Base-by-base conservation (phyloP, 2,888 invertebrate genomes). In the Endotricha flammealis region DNA sequence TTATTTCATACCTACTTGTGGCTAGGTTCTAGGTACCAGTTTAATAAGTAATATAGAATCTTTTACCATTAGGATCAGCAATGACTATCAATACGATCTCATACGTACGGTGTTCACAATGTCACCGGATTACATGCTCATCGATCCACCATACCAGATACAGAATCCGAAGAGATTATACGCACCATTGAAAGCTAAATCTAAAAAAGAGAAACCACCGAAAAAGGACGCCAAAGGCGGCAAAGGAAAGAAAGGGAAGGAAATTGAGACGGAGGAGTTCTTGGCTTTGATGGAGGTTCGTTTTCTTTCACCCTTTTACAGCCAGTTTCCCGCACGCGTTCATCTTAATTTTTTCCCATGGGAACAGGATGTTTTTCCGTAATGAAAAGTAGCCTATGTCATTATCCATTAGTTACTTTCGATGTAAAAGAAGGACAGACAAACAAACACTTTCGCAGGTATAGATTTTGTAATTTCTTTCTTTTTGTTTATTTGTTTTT, bases 61-160 rank as follows among this genome's bases (percentile, higher is more conserved):
- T 2, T 16, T 32, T 13, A 30, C 23, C 3, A 11, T 36, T 48
- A 85, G 85, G 20, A 82, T 86, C 53, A 79, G 83, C 41, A 71
- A 82, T 1, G 85, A 86, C 38, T 85, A 72, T 44, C 85, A 85
- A 40, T 85, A 72, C 55, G 50, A 82, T 11, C 39, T 86, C 1
- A 64, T 86, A 0, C 69, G 83, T 0, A 75, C 82, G 0, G 57
- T 85, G 0, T 85, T 83, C 57, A 80, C 82, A 0, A 68, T 66
- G 31, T 48, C 66, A 0, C 83, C 85, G 0, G 82, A 74, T 1
- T 79, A 81, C 33, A 29, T 34, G 0, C 48, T 62, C 3, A 73
- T 80, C 3, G 78, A 85, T 24, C 53, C 65, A 0, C 76, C 82
- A 0, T 68, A 69, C 42, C 71, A 75, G 36, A 45, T 85, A 1